Conservation (phyloP, 2,797 vertebrate genomes). For the Galago senegalensis region DNA sequence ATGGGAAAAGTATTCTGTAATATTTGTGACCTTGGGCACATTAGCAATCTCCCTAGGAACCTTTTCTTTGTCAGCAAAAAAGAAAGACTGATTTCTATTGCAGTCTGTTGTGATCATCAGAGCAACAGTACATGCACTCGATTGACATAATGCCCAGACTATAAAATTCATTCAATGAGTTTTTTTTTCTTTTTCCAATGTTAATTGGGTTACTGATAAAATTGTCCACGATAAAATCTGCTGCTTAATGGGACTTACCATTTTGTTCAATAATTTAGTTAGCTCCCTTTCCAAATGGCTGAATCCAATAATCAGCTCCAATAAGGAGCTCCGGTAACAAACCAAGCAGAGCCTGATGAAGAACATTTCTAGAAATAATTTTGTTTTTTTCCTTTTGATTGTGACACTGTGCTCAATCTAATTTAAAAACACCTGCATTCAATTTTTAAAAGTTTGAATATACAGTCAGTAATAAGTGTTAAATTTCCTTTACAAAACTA, state of each 20-base stretch:
- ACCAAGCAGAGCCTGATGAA: neutral
- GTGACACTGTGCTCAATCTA: conserved; percentile 35
- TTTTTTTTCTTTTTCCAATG: neutral
- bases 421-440: neutral
- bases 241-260: neutral
- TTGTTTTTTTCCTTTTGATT: conserved; percentile 36
- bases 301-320: neutral
- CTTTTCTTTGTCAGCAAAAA: neutral
- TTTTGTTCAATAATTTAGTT: conserved; percentile 9
- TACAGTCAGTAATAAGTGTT: neutral
- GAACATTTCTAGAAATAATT: conserved; percentile 14
- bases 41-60: neutral
- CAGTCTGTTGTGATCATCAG: neutral
- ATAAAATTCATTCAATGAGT: neutral
- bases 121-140: neutral
- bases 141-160: neutral
- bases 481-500: conserved; percentile 31
- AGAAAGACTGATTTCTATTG: neutral
- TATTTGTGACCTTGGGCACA: conserved; percentile 2
- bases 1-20: neutral
- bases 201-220: neutral
- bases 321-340: conserved; percentile 6
- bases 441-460: conserved; percentile 43
- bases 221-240: conserved; percentile 9
- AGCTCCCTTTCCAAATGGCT: neutral